Evolutionary conservation across 2,797 vertebrate genomes (phyloP), one percentile per base, ranked within the genome.

Genomic region (Ptychobarbus kaznakovi): DNA sequence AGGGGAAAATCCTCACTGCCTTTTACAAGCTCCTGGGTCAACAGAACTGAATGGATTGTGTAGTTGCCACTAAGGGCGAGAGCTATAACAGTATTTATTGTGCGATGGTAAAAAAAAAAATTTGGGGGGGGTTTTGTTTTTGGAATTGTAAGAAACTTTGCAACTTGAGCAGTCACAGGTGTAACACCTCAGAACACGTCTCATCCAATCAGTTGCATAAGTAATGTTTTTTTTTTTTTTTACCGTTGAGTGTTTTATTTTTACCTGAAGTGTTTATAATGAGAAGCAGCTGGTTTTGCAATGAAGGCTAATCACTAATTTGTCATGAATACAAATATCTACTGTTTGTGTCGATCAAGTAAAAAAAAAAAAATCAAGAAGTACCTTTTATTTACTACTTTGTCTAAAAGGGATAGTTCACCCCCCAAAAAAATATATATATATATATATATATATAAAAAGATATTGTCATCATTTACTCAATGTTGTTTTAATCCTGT

Each of bases 1-100:
- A 80, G 84, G 56, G 53, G 40, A 40, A 70, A 63, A 46, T 80
- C 66, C 38, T 73, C 28, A 7, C 0, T 10, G 11, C 20, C 13
- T 79, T 79, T 61, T 69, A 79, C 68, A 46, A 38, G 51, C 28
- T 80, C 28, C 66, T 46, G 51, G 46, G n/a, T 85, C 78, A 78
- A 84, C 65, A 44, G 61, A 84, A 38, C 49, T 78, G 18, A 58
- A 56, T 84, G 35, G 49, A 53, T 78, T 10, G 4, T 46, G 65
- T 35, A 70, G 75, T 78, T 22, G 20, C 51, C 35, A 70, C 65
- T 77, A 22, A 32, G 46, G 22, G 11, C 20, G 0, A 42, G 58
- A 13, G 4, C 11, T 65, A 49, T 65, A 25, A 65, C 18, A 35
- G 22, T 63, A 18, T 63, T 12, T 44, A 78, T 44, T 20, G 12